Evolutionary conservation across 2,113 vertebrate species (phyloP).

Genomic region (Patagioenas fasciata): DNA sequence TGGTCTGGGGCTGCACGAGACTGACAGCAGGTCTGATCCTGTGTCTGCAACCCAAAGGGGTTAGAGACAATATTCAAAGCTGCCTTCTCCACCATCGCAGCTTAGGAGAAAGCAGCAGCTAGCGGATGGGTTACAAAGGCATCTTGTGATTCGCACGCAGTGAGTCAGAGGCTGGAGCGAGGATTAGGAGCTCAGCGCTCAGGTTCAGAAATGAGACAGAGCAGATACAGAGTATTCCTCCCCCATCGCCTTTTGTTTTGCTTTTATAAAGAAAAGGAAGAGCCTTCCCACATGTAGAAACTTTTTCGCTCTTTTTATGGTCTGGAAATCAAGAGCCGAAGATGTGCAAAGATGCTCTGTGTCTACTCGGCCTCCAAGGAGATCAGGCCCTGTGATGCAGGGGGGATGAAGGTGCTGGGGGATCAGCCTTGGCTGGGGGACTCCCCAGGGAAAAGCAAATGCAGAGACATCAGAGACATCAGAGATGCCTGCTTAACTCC

Average conservation of each 20-base stretch:
- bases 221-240: neutral
- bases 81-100: neutral
- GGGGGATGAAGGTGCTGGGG: neutral
- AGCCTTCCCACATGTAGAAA: neutral
- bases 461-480: neutral
- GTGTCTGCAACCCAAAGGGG: neutral
- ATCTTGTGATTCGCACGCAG: conserved; percentile 13
- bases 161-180: conserved; percentile 49
- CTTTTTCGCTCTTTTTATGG: neutral
- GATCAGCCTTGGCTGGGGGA: neutral
- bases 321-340: neutral
- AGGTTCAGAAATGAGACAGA: neutral
- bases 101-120: neutral
- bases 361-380: neutral
- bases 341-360: neutral
- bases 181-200: conserved; percentile 12
- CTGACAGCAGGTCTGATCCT: accelerated
- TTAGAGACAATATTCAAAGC: neutral
- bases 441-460: neutral
- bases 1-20: neutral
- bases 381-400: neutral
- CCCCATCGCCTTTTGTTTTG: neutral
- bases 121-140: neutral
- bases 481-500: neutral
- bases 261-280: neutral